Evolutionary conservation across 2,113 vertebrate species (phyloP).

Genomic region (Fulica atra): DNA sequence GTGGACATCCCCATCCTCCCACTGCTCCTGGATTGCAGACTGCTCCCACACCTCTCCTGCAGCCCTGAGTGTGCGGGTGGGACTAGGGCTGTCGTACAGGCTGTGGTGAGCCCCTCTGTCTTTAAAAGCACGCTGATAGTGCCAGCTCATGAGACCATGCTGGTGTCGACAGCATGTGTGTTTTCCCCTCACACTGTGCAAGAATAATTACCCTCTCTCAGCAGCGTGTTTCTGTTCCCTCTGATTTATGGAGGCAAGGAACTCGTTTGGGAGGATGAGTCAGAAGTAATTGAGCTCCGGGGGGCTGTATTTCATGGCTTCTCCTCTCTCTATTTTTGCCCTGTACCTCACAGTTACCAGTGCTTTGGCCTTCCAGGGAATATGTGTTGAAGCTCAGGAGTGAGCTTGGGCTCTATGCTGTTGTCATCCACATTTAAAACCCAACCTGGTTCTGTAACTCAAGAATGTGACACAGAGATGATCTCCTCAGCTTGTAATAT

Average conservation of each 20-base stretch:
- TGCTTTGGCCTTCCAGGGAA: background rate
- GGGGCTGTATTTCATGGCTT: constrained; percentile 18
- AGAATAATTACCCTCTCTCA: constrained; percentile 52
- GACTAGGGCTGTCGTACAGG: background rate
- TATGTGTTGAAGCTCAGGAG: background rate
- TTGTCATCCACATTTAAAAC: background rate
- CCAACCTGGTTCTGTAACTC: background rate
- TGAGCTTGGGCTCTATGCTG: background rate
- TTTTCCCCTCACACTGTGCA: background rate
- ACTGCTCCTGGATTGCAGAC: background rate
- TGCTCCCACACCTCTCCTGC: background rate
- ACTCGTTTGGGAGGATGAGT: constrained; percentile 57
- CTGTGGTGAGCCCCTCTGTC: background rate
- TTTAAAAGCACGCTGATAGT: background rate
- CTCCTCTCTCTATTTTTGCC: constrained; percentile 6
- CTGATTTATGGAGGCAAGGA: constrained; percentile 57
- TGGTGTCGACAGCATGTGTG: background rate
- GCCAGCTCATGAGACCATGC: too few species aligned
- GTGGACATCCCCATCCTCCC: accelerated
- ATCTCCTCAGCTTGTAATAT: background rate
- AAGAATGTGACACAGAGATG: background rate
- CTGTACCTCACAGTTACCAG: background rate
- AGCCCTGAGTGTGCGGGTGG: accelerated
- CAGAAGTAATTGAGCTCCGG: constrained; percentile 57
- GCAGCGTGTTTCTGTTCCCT: constrained; percentile 44